Evolutionary conservation across 2,888 invertebrate species (phyloP), one percentile per base, ranked within the genome.

Genomic region (Scaeva pyrastri): DNA sequence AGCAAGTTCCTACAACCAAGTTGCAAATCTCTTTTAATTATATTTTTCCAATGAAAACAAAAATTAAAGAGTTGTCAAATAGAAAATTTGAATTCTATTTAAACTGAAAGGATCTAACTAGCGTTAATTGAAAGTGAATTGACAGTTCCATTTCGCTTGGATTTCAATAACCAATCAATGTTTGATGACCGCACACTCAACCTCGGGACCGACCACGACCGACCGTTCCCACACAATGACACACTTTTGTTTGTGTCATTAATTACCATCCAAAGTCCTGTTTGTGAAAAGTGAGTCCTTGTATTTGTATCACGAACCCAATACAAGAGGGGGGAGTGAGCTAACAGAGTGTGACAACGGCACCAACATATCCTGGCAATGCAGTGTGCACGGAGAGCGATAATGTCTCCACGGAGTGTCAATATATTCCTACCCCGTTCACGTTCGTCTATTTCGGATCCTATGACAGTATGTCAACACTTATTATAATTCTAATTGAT

Each of bases 401-500:
- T 80, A 70, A 10, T 70, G 70, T 80, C 70, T 75, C 62, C 60
- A 39, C 36, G 74, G 31, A 68, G 21, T 52, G 66, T 74, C 31
- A 68, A 52, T 73, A 64, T 50, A n/a, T 31, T 7, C 31, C 31
- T 31, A 31, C 31, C 31, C 8, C 6, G 31, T 31, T 12, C 36
- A 55, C 62, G 70, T 55, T 55, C 70, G 60, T 41, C 75, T 55
- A 36, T 39, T 75, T 39, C 31, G n/a, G 39, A 70, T 81, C 43
- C 62, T 39, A 39, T 64, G 60, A 81, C 70, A 56, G 55, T 75
- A 70, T 81, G 80, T 75, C 80, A 81, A 81, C 80, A 75, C 62
- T 70, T 75, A 81, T 81, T 55, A 75, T 75, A 75, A 81, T 75
- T 62, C 60, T 81, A 81, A 81, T 70, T 81, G 73, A 73, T 79